Evolutionary conservation across 2,797 vertebrate genomes (phyloP).

Genomic region (Coregonus sp.): DNA sequence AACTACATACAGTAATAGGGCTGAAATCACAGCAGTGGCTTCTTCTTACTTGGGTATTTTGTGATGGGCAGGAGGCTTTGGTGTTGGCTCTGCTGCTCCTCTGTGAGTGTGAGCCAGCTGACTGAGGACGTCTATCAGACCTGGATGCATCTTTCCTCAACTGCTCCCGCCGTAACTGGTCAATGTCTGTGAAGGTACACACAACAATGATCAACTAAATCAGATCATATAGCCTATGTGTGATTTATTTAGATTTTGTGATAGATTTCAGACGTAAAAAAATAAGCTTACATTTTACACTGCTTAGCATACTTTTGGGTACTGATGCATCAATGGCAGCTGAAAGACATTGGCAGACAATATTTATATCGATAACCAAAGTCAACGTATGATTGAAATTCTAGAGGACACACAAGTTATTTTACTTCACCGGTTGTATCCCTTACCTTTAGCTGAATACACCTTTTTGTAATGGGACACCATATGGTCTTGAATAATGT

Average conservation of each 20-base stretch:
- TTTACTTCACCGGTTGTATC: too few species aligned
- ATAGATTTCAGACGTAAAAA: neutral
- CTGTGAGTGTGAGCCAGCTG: constrained; percentile 45
- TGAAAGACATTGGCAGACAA: constrained; percentile 57
- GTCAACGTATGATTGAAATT: too few species aligned
- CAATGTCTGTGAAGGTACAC: constrained; percentile 78
- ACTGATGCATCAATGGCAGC: constrained; percentile 86
- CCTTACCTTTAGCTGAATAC: constrained; percentile 91
- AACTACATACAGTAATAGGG: neutral
- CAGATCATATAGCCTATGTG: neutral
- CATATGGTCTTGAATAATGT: constrained; percentile 87
- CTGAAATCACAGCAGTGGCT: neutral
- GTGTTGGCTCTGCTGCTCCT: constrained; percentile 63
- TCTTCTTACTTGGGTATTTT: constrained; percentile 27
- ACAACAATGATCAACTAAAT: constrained; percentile 11
- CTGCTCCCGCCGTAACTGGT: constrained; percentile 83
- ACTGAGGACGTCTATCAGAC: constrained; percentile 66
- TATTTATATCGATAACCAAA: too few species aligned
- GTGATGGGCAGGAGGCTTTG: constrained; percentile 62
- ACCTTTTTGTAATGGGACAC: constrained; percentile 92
- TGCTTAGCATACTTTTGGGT: constrained; percentile 84
- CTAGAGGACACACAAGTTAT: too few species aligned
- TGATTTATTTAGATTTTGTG: neutral
- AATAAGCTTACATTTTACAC: constrained; percentile 87
- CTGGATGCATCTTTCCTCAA: constrained; percentile 72